phyloP scores from a whole-genome alignment of 2,888 invertebrate genomes.

The Agonopterix subpropinquella region DNA sequence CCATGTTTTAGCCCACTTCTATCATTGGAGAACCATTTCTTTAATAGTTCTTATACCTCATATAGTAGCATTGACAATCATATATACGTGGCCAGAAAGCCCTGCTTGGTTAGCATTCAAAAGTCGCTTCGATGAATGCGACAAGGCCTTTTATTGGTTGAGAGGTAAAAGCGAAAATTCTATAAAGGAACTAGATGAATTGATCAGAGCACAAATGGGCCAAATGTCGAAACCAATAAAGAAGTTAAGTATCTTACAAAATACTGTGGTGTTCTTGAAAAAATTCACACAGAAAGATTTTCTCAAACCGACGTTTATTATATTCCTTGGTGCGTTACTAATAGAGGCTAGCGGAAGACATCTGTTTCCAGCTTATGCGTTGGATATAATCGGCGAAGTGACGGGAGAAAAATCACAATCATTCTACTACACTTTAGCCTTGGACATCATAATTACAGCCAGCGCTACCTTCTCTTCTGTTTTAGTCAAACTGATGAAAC shows the following conservation, averaged over 20 bases:
- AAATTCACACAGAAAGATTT: constrained; percentile 44
- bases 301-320: constrained; percentile 35
- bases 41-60: constrained; percentile 29
- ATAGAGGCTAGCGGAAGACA: constrained; percentile 45
- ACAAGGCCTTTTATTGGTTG: constrained; percentile 64
- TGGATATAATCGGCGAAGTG: constrained; percentile 41
- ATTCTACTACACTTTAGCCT: constrained; percentile 36
- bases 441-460: constrained; percentile 38
- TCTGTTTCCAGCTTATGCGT: constrained; percentile 42
- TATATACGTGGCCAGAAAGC: constrained; percentile 73
- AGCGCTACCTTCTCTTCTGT: constrained; percentile 36
- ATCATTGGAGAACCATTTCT: constrained; percentile 36
- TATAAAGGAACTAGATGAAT: constrained; percentile 26
- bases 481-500: constrained; percentile 37
- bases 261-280: constrained; percentile 18
- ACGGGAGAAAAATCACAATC: constrained; percentile 30
- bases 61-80: constrained; percentile 26
- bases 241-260: constrained; percentile 8
- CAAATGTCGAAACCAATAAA: constrained; percentile 6
- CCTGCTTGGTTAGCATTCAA: constrained; percentile 77
- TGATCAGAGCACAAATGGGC: constrained; percentile 35
- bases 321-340: constrained; percentile 27
- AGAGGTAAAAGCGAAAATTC: constrained; percentile 44
- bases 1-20: constrained; percentile 31
- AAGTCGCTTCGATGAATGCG: constrained; percentile 60